Evolutionary conservation across 2,888 invertebrate genomes (phyloP).

Genomic region (Agriopis aurantiaria): DNA sequence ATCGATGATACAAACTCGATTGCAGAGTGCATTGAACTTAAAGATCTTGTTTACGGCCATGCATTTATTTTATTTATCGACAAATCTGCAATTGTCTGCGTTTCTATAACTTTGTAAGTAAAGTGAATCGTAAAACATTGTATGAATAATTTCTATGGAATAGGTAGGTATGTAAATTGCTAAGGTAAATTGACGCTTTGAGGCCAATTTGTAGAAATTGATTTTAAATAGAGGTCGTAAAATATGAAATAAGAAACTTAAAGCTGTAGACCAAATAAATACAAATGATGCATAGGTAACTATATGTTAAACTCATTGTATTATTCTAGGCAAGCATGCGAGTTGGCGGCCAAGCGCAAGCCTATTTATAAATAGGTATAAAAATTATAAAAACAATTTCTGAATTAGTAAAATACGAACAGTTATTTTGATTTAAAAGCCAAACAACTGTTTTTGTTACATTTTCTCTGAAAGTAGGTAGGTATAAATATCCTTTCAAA

Average conservation of each 20-base stretch:
- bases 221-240: constrained; percentile 40
- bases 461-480: no score
- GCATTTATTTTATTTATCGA: constrained; percentile 37
- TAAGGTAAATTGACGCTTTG: constrained; percentile 38
- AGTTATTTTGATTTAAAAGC: no score
- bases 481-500: no score
- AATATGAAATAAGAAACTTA: constrained; percentile 18
- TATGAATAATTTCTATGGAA: constrained; percentile 3
- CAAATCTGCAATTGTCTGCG: constrained; percentile 23
- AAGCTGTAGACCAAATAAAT: constrained; percentile 8
- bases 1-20: constrained; percentile 49
- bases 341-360: no score
- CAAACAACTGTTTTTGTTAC: no score
- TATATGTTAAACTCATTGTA: no score
- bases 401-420: no score
- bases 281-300: constrained; percentile 7
- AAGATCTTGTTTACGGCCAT: constrained; percentile 44
- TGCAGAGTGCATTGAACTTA: constrained; percentile 34
- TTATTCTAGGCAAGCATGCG: no score
- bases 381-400: no score
- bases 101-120: constrained; percentile 19
- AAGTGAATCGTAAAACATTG: constrained; percentile 23
- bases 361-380: no score
- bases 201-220: constrained; percentile 36
- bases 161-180: no score